Conservation (phyloP, 2,797 vertebrate genomes). For the Adrianichthys oophorus region DNA sequence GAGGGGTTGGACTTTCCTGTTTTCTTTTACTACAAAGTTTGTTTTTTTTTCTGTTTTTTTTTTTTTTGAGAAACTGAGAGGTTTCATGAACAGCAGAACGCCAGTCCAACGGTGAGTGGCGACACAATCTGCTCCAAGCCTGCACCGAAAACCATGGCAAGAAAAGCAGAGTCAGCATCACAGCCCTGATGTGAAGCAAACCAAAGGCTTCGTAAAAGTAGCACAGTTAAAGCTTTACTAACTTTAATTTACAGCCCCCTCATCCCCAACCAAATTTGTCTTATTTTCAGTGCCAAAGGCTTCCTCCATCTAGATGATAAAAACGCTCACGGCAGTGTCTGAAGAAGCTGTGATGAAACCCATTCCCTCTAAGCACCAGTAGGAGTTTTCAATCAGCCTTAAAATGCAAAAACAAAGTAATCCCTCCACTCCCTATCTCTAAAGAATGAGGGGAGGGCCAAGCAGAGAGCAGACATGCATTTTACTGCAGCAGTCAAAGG, state of each 20-base stretch:
- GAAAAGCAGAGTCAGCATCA: constrained; percentile 18
- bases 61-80: constrained; percentile 24
- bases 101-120: constrained; percentile 46
- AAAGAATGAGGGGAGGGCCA: constrained; percentile 22
- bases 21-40: constrained; percentile 28
- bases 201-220: constrained; percentile 38
- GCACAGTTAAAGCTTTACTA: constrained; percentile 50
- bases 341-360: constrained; percentile 53
- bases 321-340: constrained; percentile 37
- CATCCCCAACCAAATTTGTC: constrained; percentile 65
- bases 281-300: constrained; percentile 58
- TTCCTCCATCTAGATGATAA: constrained; percentile 36
- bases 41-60: not conserved
- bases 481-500: constrained; percentile 54
- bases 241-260: constrained; percentile 48
- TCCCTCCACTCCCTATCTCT: constrained; percentile 32
- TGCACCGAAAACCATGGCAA: constrained; percentile 44
- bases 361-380: constrained; percentile 41
- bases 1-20: constrained; percentile 40
- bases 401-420: constrained; percentile 29
- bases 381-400: constrained; percentile 35
- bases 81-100: constrained; percentile 23
- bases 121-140: constrained; percentile 36
- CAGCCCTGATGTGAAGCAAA: constrained; percentile 12
- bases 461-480: constrained; percentile 41